Conservation (phyloP, 2,797 vertebrate genomes). For the Gastrophryne carolinensis region DNA sequence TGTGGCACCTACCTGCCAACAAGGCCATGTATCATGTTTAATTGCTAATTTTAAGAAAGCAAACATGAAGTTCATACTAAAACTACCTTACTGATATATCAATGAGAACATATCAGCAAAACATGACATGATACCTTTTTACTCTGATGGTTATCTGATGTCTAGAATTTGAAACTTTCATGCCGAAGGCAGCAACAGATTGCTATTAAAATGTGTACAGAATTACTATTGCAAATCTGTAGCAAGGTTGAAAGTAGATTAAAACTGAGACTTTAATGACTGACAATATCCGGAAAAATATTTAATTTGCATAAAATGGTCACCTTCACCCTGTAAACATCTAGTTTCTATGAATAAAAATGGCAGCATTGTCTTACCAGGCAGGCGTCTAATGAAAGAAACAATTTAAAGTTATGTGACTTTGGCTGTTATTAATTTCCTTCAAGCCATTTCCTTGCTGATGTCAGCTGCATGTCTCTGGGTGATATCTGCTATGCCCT, state of each 20-base stretch:
- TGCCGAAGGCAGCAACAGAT: conserved; percentile 33
- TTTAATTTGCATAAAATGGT: conserved; percentile 53
- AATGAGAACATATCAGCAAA: background rate
- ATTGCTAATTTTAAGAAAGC: no score
- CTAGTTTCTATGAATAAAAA: conserved; percentile 44
- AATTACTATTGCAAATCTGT: conserved; percentile 40
- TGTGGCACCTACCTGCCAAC: no score
- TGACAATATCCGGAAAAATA: conserved; percentile 43
- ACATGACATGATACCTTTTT: background rate
- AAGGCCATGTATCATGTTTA: no score
- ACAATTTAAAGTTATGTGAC: conserved; percentile 50
- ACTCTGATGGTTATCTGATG: conserved; percentile 2
- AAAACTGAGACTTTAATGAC: conserved; percentile 51
- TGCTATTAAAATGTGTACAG: conserved; percentile 41
- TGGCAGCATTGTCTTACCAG: conserved; percentile 41
- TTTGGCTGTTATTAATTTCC: conserved; percentile 44
- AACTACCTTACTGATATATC: background rate
- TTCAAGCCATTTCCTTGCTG: conserved; percentile 25
- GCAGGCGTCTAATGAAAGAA: conserved; percentile 33
- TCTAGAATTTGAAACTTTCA: conserved; percentile 10
- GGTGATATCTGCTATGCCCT: conserved; percentile 38
- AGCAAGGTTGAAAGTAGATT: conserved; percentile 34
- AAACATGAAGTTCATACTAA: no score
- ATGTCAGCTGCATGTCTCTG: conserved; percentile 18
- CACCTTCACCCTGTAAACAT: conserved; percentile 49